Evolutionary conservation across 2,797 vertebrate species (phyloP).

Genomic region (Pangasius krempfi): DNA sequence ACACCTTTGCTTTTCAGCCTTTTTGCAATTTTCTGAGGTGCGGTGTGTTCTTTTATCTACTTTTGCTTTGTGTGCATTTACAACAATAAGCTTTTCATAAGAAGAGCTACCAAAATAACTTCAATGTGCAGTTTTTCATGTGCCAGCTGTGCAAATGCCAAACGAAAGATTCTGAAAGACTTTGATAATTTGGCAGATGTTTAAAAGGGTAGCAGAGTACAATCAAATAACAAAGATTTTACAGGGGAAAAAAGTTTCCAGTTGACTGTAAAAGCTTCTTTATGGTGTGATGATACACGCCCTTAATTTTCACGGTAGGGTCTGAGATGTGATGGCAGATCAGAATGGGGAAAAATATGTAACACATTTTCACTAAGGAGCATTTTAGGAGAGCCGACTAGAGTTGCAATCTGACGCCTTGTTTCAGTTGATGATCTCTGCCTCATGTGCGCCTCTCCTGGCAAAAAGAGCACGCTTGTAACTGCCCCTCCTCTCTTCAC

Average conservation of each 20-base stretch:
- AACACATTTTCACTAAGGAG: not conserved
- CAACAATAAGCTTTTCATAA: not conserved
- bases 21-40: not conserved
- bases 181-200: not conserved
- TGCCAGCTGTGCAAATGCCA: not conserved
- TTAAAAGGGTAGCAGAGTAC: no score
- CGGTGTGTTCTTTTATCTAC: not conserved
- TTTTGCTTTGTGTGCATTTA: not conserved
- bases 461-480: constrained; percentile 12
- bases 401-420: constrained; percentile 73
- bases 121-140: not conserved
- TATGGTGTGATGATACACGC: not conserved
- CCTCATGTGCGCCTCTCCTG: constrained; percentile 63
- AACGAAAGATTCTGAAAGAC: not conserved
- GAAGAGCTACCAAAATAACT: not conserved
- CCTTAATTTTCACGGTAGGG: not conserved
- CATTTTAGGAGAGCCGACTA: not conserved
- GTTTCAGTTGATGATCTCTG: constrained; percentile 70
- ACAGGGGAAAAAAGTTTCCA: not conserved
- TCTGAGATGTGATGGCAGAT: not conserved
- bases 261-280: not conserved
- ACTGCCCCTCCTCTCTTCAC: constrained; percentile 48
- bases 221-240: not conserved
- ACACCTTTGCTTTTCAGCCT: not conserved
- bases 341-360: not conserved